These are phyloP conservation scores for Tonatia bakeri DNA, from an alignment of 2,113 vertebrate species.

Conservation along the genomic window DNA sequence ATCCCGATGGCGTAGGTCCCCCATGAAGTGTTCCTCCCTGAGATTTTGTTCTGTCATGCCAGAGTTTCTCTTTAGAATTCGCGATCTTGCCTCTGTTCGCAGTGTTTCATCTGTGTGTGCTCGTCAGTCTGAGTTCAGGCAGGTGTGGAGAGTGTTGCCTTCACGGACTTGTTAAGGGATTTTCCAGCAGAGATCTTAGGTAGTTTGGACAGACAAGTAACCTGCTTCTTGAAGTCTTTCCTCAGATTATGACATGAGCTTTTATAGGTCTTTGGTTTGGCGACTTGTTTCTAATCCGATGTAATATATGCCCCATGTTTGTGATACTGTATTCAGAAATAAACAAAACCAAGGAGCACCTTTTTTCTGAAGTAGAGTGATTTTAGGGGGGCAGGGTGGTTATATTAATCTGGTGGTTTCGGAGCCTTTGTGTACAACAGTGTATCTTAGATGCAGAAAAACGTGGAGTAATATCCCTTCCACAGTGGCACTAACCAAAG, in stretches of 20 bases:
- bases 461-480: constrained; percentile 50
- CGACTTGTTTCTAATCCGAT: constrained; percentile 33
- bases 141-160: not conserved
- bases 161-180: not conserved
- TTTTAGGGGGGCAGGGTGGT: not conserved
- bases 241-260: constrained; percentile 48
- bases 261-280: constrained; percentile 58
- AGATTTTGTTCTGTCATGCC: constrained; percentile 33
- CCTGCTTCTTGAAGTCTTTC: constrained; percentile 48
- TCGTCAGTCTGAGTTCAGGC: constrained; percentile 41
- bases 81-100: constrained; percentile 53
- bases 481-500: constrained; percentile 33
- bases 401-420: not conserved
- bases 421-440: constrained; percentile 11
- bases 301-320: not conserved
- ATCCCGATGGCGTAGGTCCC: not conserved
- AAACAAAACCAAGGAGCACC: constrained; percentile 64
- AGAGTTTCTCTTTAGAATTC: constrained; percentile 47
- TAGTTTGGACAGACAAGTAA: constrained; percentile 36
- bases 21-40: constrained; percentile 4
- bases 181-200: constrained; percentile 50
- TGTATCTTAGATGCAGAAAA: constrained; percentile 41
- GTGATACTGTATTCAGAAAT: constrained; percentile 62
- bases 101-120: constrained; percentile 30
- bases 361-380: constrained; percentile 32